These are phyloP conservation scores for Pseudorhiza aurosa DNA, from an alignment of 30 jellyfish, hydroid and myxozoan species.

Conservation along the genomic window DNA sequence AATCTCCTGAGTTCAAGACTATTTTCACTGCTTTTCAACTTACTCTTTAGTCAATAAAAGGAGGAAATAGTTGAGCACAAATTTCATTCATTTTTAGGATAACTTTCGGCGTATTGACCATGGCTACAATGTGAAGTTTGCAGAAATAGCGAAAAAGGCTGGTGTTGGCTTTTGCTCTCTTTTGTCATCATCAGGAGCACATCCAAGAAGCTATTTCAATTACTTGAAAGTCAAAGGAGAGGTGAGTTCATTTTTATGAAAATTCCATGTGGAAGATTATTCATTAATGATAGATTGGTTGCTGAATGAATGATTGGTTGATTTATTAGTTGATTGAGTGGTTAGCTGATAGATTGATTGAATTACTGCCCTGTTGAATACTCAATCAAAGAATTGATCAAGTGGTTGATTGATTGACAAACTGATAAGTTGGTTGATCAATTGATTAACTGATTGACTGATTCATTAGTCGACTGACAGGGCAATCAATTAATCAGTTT, in stretches of 20 bases:
- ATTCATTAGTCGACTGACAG: neutral
- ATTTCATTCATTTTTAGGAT: slow-evolving; percentile 44
- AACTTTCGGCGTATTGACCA: slow-evolving; percentile 77
- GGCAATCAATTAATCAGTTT: too few species aligned
- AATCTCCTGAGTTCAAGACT: too few species aligned
- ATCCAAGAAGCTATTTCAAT: slow-evolving; percentile 72
- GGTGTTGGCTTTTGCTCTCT: slow-evolving; percentile 54
- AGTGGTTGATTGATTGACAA: neutral
- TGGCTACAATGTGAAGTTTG: slow-evolving; percentile 80
- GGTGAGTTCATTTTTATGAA: slow-evolving; percentile 36
- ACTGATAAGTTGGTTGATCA: neutral
- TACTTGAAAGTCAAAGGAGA: slow-evolving; percentile 84
- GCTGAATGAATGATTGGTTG: neutral
- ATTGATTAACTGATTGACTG: neutral
- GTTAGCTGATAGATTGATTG: neutral
- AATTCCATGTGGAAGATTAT: neutral
- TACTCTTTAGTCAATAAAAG: too few species aligned
- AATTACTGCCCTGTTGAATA: neutral
- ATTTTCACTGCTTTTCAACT: too few species aligned
- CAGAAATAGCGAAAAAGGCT: slow-evolving; percentile 83
- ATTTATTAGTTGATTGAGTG: neutral
- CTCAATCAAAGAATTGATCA: neutral
- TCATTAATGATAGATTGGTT: neutral
- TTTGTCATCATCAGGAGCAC: slow-evolving; percentile 95
- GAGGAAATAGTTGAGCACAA: too few species aligned